A percentile compares a stretch with the other conserved stretches of the same genome.
These are phyloP conservation scores for Drosophila fungiperda DNA, from an alignment of 2,888 invertebrate genomes.

Conservation along the genomic window DNA sequence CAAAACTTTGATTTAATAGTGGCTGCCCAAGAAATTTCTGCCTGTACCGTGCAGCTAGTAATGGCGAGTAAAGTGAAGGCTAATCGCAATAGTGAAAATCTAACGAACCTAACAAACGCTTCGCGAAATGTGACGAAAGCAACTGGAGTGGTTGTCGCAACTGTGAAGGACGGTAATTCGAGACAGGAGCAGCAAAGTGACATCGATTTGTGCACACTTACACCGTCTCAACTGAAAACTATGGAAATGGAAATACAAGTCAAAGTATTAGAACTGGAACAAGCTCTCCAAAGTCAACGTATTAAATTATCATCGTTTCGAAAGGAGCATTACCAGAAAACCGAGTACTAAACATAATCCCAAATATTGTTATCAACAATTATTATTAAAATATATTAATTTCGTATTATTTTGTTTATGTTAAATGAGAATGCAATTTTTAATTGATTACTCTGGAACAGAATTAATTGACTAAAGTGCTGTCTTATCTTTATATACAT, in stretches of 20 bases:
- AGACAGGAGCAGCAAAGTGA: slow-evolving; percentile 95
- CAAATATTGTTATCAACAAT: slow-evolving; percentile 28
- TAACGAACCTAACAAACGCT: slow-evolving; percentile 93
- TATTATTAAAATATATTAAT: slow-evolving; percentile 35
- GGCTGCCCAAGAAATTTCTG: slow-evolving; percentile 98
- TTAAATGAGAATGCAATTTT: slow-evolving; percentile 12
- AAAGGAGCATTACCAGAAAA: slow-evolving; percentile 92
- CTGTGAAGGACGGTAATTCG: slow-evolving; percentile 95
- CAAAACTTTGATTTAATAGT: slow-evolving; percentile 92
- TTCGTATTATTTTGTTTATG: slow-evolving; percentile 31
- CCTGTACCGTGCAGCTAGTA: slow-evolving; percentile 98
- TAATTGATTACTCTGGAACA: not conserved
- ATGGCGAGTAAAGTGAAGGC: slow-evolving; percentile 99
- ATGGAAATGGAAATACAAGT: slow-evolving; percentile 99
- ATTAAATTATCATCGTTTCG: slow-evolving; percentile 93
- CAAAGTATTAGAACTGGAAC: slow-evolving; percentile 96
- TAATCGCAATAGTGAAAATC: slow-evolving; percentile 91
- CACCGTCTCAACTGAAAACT: slow-evolving; percentile 97
- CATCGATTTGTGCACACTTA: slow-evolving; percentile 94
- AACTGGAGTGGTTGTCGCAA: slow-evolving; percentile 96
- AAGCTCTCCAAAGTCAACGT: slow-evolving; percentile 94
- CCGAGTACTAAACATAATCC: slow-evolving; percentile 69
- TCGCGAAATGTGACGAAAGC: slow-evolving; percentile 95
- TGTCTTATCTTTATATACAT: not conserved
- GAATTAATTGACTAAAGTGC: not conserved